Conservation (phyloP, 2,797 vertebrate genomes). For the Erpetoichthys calabaricus region DNA sequence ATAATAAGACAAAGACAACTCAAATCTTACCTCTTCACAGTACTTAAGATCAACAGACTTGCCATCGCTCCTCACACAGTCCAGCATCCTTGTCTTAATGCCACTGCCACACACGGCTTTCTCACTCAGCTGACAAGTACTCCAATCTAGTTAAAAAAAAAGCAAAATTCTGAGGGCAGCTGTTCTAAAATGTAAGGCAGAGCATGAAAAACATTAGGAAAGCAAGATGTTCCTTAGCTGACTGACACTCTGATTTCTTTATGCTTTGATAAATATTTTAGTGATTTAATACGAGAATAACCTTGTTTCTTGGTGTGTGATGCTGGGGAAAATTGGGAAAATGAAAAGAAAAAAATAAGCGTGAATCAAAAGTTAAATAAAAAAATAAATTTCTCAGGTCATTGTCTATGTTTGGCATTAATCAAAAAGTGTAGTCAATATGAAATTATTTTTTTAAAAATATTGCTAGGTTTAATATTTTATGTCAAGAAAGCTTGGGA, state of each 20-base stretch:
- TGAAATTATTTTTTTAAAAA: too few relatives aligned
- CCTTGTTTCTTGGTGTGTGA: too few relatives aligned
- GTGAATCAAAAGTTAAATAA: too few relatives aligned
- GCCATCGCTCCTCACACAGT: conserved; percentile 90
- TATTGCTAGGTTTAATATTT: too few relatives aligned
- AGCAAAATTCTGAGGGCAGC: conserved; percentile 15
- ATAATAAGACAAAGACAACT: too few relatives aligned
- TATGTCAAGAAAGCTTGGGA: too few relatives aligned
- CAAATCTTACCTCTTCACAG: conserved; percentile 72
- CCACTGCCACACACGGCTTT: conserved; percentile 82
- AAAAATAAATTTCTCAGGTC: too few relatives aligned
- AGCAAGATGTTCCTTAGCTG: conserved; percentile 13
- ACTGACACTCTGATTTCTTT: conserved; percentile 12
- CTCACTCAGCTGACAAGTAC: conserved; percentile 87
- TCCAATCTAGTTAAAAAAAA: conserved; percentile 70
- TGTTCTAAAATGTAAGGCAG: neutral
- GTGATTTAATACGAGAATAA: neutral
- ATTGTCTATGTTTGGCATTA: too few relatives aligned
- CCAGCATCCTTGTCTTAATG: conserved; percentile 87
- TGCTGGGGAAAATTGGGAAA: too few relatives aligned
- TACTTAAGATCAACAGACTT: conserved; percentile 85
- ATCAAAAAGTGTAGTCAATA: too few relatives aligned
- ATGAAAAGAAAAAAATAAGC: too few relatives aligned
- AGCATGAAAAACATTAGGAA: conserved; percentile 12
- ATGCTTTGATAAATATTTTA: neutral